Base-by-base conservation (phyloP, 37 sponge, comb jelly and placozoan genomes). In the Mnemiopsis leidyi region DNA sequence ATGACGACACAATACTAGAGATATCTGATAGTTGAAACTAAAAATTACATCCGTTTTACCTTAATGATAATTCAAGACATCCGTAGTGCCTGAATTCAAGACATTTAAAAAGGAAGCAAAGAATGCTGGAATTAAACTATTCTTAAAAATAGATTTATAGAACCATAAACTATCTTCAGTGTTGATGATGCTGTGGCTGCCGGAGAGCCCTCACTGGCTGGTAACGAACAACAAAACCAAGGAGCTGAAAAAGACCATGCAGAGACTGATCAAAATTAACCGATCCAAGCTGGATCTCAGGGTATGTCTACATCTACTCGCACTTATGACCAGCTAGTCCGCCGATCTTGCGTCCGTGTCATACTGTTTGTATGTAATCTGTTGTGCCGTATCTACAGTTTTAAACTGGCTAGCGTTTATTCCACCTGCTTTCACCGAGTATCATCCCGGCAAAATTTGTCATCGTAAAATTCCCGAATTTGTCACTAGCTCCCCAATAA, bases 151-250 rank as follows among this genome's bases (percentile, higher is more conserved):
- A n/a, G n/a, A n/a, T n/a, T n/a, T n/a, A n/a, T n/a, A n/a, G n/a
- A n/a, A n/a, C n/a, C n/a, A n/a, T n/a, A n/a, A n/a, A n/a, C n/a
- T n/a, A n/a, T 1, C 33, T 18, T 34, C 79, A 77, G 79, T 77
- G 1, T 77, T 77, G 34, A 37, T 85, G n/a, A 38, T 85, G 90
- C 24, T 85, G 13, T 85, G 90, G 90, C 21, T 85, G 25, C 90
- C 90, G 5, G 90, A 85, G 48, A 85, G 90, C 61, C 90, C 90
- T 23, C 90, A 85, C 48, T 85, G 90, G 90, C 90, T 85, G 30
- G 61, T 85, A 9, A 37, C 90, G 0, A 85, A 85, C 48, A 38
- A 85, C 90, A 85, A 85, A 40, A 85, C 90, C 39, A 40, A 85
- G 39, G 38, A 85, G 20, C 61, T 85, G 0, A 39, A 40, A 3